phyloP scores from a whole-genome alignment of 2,888 invertebrate genomes.

The Chalcis sispes region DNA sequence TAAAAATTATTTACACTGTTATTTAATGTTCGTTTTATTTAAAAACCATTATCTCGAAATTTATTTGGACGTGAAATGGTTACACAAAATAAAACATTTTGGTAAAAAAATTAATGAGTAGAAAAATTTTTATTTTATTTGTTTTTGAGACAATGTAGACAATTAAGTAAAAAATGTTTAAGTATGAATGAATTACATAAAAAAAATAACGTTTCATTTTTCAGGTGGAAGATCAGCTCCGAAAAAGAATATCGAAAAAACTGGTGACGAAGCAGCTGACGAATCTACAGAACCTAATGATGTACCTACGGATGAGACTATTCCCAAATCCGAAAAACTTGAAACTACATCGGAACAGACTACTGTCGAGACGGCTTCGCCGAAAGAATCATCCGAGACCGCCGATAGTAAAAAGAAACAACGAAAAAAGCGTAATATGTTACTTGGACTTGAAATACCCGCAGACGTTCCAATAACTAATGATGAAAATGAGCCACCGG shows the following conservation, averaged over 20 bases:
- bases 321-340: constrained; percentile 32
- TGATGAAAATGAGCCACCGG: constrained; percentile 76
- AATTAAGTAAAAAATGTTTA: background rate
- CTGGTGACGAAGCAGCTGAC: constrained; percentile 17
- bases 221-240: constrained; percentile 9
- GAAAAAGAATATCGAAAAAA: constrained; percentile 29
- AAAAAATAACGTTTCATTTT: constrained; percentile 1
- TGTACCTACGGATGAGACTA: constrained; percentile 18
- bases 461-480: constrained; percentile 66
- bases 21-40: constrained; percentile 18
- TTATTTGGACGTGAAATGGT: no score
- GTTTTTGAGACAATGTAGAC: background rate
- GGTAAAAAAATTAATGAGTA: no score
- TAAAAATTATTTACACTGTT: no score
- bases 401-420: constrained; percentile 61
- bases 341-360: background rate
- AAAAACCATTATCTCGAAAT: no score
- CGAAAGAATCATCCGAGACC: background rate
- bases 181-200: background rate
- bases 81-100: no score
- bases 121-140: background rate
- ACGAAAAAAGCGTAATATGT: constrained; percentile 73
- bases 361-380: background rate
- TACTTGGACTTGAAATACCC: constrained; percentile 77
- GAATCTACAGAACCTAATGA: constrained; percentile 41